These are phyloP conservation scores for Catamblyrhynchus diadema DNA, from an alignment of 2,797 vertebrate genomes.

Conservation along the genomic window DNA sequence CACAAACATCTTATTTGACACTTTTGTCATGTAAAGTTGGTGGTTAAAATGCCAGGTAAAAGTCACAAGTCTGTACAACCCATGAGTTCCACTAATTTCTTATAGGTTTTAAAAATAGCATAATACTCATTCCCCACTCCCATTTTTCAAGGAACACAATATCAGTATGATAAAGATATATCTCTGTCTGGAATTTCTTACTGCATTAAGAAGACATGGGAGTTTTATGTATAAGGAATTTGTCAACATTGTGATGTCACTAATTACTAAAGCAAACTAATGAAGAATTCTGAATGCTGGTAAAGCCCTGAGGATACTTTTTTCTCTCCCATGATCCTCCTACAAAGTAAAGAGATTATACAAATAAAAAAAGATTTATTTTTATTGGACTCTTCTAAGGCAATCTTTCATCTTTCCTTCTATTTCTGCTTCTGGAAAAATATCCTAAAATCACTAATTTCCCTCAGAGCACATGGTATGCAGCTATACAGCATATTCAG, in stretches of 20 bases:
- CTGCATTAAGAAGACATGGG: background rate
- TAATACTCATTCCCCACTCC: fast-evolving
- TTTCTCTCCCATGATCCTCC: background rate
- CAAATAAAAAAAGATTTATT: background rate
- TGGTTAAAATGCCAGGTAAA: background rate
- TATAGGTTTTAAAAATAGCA: background rate
- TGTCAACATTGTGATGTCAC: background rate
- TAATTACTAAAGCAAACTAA: background rate
- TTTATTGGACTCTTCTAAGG: background rate
- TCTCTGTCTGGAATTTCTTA: background rate
- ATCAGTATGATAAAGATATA: background rate
- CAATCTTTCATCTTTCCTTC: background rate
- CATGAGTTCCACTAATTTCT: background rate
- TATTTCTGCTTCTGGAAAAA: background rate
- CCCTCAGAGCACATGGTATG: background rate
- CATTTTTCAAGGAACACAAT: background rate
- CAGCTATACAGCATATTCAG: background rate
- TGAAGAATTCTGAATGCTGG: background rate
- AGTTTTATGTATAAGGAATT: background rate
- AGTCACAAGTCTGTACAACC: background rate
- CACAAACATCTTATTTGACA: background rate
- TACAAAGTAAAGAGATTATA: background rate
- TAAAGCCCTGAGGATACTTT: background rate
- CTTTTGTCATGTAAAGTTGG: background rate
- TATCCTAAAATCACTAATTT: background rate